Conservation (phyloP, 2,113 vertebrate genomes). For the Halcyon malimbica region DNA sequence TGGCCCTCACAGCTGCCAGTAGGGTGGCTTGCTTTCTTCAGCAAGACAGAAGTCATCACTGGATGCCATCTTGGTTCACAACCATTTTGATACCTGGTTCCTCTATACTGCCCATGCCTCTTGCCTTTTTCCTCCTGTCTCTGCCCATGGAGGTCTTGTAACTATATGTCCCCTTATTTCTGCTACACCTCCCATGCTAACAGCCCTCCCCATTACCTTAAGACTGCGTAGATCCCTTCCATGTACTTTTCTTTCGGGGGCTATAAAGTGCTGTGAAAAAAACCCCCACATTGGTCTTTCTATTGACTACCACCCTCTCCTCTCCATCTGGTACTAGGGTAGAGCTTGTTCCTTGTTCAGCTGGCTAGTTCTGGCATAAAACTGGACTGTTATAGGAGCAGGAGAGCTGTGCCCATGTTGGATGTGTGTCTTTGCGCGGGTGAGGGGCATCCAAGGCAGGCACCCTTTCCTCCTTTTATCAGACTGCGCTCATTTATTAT, state of each 20-base stretch:
- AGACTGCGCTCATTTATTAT: slow-evolving; percentile 51
- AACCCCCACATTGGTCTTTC: neutral
- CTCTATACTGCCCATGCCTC: neutral
- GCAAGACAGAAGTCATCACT: neutral
- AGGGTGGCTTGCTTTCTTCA: neutral
- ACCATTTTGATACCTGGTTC: neutral
- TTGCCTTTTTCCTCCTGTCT: neutral
- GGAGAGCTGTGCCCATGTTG: neutral
- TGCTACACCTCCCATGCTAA: neutral
- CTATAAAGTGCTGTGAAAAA: neutral
- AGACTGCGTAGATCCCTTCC: neutral
- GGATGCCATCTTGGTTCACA: neutral
- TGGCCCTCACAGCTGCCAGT: neutral
- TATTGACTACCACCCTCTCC: neutral
- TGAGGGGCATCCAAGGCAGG: neutral
- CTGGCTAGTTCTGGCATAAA: neutral
- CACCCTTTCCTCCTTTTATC: slow-evolving; percentile 61
- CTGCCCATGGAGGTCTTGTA: neutral
- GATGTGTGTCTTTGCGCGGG: neutral
- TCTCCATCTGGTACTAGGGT: neutral
- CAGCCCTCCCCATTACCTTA: neutral
- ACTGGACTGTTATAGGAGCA: neutral
- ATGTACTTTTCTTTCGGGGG: neutral
- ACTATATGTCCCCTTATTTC: neutral
- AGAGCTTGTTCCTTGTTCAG: neutral